phyloP scores from a whole-genome alignment of 92 coral and sea anemone species.

The Palythoa grandiflora region DNA sequence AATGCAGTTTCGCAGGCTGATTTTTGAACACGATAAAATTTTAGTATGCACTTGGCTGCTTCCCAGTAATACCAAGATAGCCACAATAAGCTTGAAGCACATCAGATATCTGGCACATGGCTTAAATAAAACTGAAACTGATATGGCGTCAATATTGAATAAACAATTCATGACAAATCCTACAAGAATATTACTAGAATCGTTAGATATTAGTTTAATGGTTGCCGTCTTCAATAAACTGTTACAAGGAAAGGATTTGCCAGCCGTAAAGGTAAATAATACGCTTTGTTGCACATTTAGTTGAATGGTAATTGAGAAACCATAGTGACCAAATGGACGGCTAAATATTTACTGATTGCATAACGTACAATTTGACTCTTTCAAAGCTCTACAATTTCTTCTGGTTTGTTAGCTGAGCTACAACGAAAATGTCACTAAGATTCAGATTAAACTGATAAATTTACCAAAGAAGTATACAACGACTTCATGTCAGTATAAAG shows the following conservation, averaged over 20 bases:
- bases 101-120: background rate
- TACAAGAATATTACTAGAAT: background rate
- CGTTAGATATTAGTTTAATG: background rate
- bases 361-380: background rate
- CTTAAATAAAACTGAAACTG: background rate
- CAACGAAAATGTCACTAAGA: too few relatives aligned
- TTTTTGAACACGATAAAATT: background rate
- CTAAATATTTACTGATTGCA: conserved; percentile 4
- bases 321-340: background rate
- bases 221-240: background rate
- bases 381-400: background rate
- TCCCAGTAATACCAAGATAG: background rate
- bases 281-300: background rate
- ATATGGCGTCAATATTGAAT: background rate
- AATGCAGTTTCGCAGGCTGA: background rate
- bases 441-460: too few relatives aligned
- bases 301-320: background rate
- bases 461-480: too few relatives aligned
- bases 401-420: too few relatives aligned
- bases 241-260: background rate
- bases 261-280: background rate
- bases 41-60: background rate
- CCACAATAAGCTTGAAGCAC: background rate
- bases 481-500: background rate
- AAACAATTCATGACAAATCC: background rate